These are phyloP conservation scores for Magallana gigas DNA, from an alignment of 1,140 invertebrate species.

Conservation along the genomic window DNA sequence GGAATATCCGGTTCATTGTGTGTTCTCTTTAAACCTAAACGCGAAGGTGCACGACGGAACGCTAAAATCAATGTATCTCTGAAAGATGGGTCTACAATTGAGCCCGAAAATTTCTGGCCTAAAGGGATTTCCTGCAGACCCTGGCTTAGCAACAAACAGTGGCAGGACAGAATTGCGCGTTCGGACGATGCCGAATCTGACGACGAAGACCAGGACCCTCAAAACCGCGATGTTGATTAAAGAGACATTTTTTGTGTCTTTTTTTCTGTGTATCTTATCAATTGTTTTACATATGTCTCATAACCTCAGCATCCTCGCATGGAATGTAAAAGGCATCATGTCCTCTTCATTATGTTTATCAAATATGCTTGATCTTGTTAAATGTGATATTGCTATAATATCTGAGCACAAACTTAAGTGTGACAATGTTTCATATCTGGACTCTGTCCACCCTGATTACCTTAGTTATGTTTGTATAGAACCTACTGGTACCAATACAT, in stretches of 20 bases:
- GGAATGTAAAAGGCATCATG: not conserved
- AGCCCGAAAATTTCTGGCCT: not conserved
- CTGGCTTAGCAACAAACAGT: not conserved
- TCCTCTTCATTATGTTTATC: conserved; percentile 2
- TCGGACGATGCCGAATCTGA: not conserved
- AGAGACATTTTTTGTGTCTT: not conserved
- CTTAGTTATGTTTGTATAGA: not conserved
- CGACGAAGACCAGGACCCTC: not conserved
- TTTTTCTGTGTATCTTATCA: not conserved
- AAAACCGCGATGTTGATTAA: not conserved
- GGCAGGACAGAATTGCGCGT: not conserved
- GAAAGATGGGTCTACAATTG: not conserved
- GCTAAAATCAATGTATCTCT: conserved; percentile 18
- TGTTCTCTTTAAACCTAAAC: not conserved
- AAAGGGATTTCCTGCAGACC: not conserved
- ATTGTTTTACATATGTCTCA: not conserved
- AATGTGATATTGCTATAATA: conserved; percentile 7
- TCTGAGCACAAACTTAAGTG: conserved; percentile 1
- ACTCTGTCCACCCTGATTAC: not conserved
- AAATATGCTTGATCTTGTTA: not conserved
- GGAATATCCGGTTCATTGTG: not conserved
- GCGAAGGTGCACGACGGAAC: too few species aligned
- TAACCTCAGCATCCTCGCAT: not conserved
- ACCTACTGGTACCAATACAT: not conserved
- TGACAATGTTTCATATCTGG: not conserved